A percentile compares a stretch with the other conserved stretches of the same genome.
Evolutionary conservation across 1,140 invertebrate genomes (phyloP).

Genomic region (Coptotermes formosanus): DNA sequence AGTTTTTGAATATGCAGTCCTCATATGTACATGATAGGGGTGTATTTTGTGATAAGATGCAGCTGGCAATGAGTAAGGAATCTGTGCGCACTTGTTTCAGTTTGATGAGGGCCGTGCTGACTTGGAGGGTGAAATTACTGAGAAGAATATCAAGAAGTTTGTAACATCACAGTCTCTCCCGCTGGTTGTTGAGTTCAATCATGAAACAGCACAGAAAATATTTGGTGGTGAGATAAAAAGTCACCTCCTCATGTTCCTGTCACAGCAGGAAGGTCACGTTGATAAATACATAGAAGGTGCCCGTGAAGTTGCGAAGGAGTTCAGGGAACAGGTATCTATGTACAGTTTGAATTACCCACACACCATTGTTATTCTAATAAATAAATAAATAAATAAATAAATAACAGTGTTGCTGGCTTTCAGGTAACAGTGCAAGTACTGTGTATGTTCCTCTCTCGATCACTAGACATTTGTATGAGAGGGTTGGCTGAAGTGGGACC

Average conservation of each 20-base stretch:
- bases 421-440: no score
- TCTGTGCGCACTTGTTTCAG: slow-evolving; percentile 48
- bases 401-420: no score
- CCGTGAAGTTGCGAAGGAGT: slow-evolving; percentile 80
- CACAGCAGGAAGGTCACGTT: slow-evolving; percentile 81
- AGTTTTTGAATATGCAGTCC: no score
- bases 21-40: no score
- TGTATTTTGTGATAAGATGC: no score
- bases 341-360: no score
- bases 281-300: slow-evolving; percentile 75
- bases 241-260: slow-evolving; percentile 93
- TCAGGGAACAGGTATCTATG: slow-evolving; percentile 76
- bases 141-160: slow-evolving; percentile 78
- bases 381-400: no score
- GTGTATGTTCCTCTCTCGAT: no score
- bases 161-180: slow-evolving; percentile 84
- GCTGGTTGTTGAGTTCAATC: slow-evolving; percentile 95
- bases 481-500: no score
- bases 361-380: no score
- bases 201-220: slow-evolving; percentile 95
- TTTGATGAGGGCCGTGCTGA: slow-evolving; percentile 91
- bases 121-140: slow-evolving; percentile 70
- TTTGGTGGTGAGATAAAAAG: slow-evolving; percentile 97
- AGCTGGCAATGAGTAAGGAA: no score
- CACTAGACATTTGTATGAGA: no score